These are phyloP conservation scores for Drosophila kuntzei DNA, from an alignment of 2,888 invertebrate genomes.

Conservation along the genomic window DNA sequence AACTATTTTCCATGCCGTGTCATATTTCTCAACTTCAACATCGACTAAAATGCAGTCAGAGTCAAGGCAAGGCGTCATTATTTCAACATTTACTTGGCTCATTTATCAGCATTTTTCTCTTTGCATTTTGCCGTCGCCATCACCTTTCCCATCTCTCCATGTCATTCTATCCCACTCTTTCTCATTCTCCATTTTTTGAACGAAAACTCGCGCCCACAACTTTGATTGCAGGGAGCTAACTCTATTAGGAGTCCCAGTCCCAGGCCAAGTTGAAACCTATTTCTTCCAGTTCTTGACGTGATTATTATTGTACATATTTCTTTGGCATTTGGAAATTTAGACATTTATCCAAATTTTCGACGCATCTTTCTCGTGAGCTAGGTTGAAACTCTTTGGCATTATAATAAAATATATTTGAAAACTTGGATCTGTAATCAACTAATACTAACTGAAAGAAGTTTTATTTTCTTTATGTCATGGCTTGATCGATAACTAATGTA, in stretches of 20 bases:
- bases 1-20: constrained; percentile 65
- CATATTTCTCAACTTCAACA: constrained; percentile 64
- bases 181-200: constrained; percentile 9
- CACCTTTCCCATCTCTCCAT: constrained; percentile 7
- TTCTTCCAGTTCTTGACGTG: constrained; percentile 36
- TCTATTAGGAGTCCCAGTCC: constrained; percentile 28
- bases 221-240: constrained; percentile 40
- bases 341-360: constrained; percentile 52
- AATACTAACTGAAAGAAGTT: neutral
- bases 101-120: constrained; percentile 74
- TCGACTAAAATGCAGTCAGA: constrained; percentile 52
- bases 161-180: neutral
- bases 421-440: neutral
- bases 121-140: constrained; percentile 50
- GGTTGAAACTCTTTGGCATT: neutral
- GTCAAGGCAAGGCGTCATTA: constrained; percentile 57
- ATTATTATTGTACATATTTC: constrained; percentile 30
- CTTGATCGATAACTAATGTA: too few relatives aligned
- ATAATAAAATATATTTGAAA: neutral
- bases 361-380: neutral
- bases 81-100: constrained; percentile 77
- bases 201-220: constrained; percentile 58
- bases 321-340: constrained; percentile 56
- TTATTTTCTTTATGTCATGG: too few relatives aligned
- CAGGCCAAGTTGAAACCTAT: neutral